phyloP scores from a whole-genome alignment of 2,888 invertebrate species.

The Oxycera nigricornis region DNA sequence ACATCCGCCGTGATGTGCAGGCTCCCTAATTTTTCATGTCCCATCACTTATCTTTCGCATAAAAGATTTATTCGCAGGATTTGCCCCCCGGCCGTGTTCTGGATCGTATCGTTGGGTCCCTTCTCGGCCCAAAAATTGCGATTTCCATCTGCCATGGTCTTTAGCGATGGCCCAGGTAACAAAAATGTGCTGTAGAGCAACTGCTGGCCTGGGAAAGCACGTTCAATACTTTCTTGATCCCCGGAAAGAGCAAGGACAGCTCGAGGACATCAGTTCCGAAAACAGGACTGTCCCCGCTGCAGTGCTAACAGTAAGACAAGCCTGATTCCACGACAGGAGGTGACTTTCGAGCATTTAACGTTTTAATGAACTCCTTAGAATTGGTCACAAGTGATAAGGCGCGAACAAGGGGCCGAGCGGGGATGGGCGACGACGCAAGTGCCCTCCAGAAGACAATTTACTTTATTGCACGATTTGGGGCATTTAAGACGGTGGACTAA shows the following conservation, averaged over 20 bases:
- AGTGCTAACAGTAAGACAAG: background rate
- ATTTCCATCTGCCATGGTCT: background rate
- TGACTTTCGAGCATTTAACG: slow-evolving; percentile 6
- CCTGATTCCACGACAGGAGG: background rate
- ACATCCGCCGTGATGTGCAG: no score
- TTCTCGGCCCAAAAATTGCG: background rate
- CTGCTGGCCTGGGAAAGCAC: background rate
- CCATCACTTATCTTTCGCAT: background rate
- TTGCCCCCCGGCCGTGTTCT: background rate
- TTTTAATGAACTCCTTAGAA: slow-evolving; percentile 35
- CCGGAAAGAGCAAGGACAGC: slow-evolving; percentile 7
- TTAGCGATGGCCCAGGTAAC: slow-evolving; percentile 3
- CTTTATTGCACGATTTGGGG: slow-evolving; percentile 22
- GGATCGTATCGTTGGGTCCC: background rate
- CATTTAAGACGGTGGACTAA: slow-evolving; percentile 20
- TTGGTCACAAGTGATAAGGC: slow-evolving; percentile 31
- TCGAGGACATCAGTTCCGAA: slow-evolving; percentile 12
- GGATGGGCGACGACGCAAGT: background rate
- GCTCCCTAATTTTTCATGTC: no score
- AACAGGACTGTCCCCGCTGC: background rate
- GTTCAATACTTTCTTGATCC: background rate
- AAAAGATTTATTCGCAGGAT: background rate
- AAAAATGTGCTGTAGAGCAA: background rate
- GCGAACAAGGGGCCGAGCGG: slow-evolving; percentile 19
- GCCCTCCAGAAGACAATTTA: slow-evolving; percentile 15